Evolutionary conservation across 2,113 vertebrate genomes (phyloP), one percentile per base, ranked within the genome.

Genomic region (Atherinomorus stipes): DNA sequence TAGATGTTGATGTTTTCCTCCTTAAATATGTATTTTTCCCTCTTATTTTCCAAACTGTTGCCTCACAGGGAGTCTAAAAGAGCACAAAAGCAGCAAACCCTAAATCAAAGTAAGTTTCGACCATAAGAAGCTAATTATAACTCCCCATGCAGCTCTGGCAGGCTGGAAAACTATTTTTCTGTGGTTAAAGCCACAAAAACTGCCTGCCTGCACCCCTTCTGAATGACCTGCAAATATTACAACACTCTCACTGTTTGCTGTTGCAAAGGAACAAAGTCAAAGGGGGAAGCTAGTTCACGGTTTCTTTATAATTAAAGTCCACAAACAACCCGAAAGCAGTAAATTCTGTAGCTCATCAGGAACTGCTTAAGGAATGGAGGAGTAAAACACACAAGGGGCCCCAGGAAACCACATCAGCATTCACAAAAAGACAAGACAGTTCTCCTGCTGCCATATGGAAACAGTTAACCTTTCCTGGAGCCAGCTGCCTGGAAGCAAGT

Each of bases 391-490:
- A 64, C 58, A 25, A 31, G 47, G 18, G 4, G 59, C 80, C 38
- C 38, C 26, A 51, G 63, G 83, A 79, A 64, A 82, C 82, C 88
- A 87, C 89, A 90, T 90, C 83, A 86, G 86, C 88, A 82, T 72
- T 90, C 81, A 78, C n/a, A 7, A 47, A 18, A 37, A 34, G 49
- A 28, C 45, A 9, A 59, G 69, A 21, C 16, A 72, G 64, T 18
- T 60, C 54, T 47, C 47, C 45, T 66, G 26, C 7, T 31, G 68
- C 53, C 83, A 87, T 81, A 82, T 85, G 83, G 85, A 85, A 81
- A 63, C 64, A 15, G 66, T 85, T 88, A 87, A 81, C 85, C 76
- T 80, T 54, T 67, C 40, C 69, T 57, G 42, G 57, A 28, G 28
- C 28, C 28, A 28, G 28, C 28, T 28, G 28, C 28, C 84, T 50